Evolutionary conservation across 2,888 invertebrate genomes (phyloP).

Genomic region (Nomada lathburiana): DNA sequence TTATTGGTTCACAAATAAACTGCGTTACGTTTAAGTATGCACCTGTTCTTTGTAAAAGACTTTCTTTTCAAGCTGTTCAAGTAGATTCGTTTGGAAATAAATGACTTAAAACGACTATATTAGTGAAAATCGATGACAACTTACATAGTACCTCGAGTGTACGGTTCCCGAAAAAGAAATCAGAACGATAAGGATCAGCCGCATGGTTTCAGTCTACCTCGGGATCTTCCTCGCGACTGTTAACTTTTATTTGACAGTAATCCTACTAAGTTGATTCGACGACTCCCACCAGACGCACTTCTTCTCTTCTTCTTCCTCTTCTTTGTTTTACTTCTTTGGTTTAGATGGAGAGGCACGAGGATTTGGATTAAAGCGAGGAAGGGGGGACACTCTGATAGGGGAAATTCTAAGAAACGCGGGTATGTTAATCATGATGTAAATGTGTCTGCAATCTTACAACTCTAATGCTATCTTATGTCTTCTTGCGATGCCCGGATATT

Average conservation of each 20-base stretch:
- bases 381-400: conserved; percentile 60
- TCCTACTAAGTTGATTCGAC: conserved; percentile 43
- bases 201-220: conserved; percentile 73
- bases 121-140: conserved; percentile 51
- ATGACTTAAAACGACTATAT: neutral
- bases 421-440: conserved; percentile 63
- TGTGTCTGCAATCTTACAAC: conserved; percentile 55
- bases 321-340: conserved; percentile 48
- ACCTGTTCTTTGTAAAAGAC: neutral
- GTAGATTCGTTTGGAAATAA: neutral
- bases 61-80: neutral
- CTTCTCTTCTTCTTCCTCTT: conserved; percentile 57
- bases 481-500: conserved; percentile 58
- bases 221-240: conserved; percentile 71
- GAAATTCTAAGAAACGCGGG: conserved; percentile 65
- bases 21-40: neutral
- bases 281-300: conserved; percentile 63
- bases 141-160: conserved; percentile 71
- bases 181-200: conserved; percentile 66
- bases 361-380: conserved; percentile 43
- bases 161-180: conserved; percentile 65
- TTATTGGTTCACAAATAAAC: neutral
- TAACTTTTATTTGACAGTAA: conserved; percentile 51
- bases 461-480: conserved; percentile 59
- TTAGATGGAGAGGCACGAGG: conserved; percentile 43